Evolutionary conservation across 2,888 invertebrate species (phyloP), one percentile per base, ranked within the genome.

Genomic region (Callosobruchus maculatus): DNA sequence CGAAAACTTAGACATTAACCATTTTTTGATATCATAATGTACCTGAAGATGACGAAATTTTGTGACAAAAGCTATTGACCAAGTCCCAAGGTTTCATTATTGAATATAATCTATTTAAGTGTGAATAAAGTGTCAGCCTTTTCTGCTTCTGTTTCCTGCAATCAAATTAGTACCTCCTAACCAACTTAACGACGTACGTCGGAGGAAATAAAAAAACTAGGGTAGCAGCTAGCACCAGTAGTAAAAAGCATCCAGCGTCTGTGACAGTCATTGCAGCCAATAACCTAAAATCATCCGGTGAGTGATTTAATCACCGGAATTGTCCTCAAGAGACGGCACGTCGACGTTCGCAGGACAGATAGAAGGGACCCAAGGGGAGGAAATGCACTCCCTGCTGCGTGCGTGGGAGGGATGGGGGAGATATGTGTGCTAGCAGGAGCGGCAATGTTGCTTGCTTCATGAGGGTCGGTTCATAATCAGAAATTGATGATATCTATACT

Each of bases 221-320:
- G 49, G 49, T 49, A 49, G 49, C 49, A n/a, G n/a, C n/a, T n/a
- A 49, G n/a, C n/a, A n/a, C n/a, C n/a, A n/a, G n/a, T n/a, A n/a
- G 49, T 49, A 49, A 49, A 49, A 49, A 49, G 49, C 49, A 49
- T 49, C 18, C 18, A 18, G 1, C 4, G 49, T 13, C 49, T 7
- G 49, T 13, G 49, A 18, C 49, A 7, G 13, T 49, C 18, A 49
- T 18, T 49, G 49, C 49, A 49, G 49, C 49, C 49, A 49, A 80
- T 75, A 71, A 75, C 74, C 72, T 74, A 74, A 74, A 72, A 71
- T 73, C 77, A 78, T 79, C 78, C 77, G 73, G 71, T 26, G 74
- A 76, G 78, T 78, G 79, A 80, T 80, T 79, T 79, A 80, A 80
- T 80, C 80, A 80, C 78, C 76, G 73, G 76, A 77, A 80, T 80